Percentiles rank a stretch among this genome's conserved stretches.
phyloP scores from a whole-genome alignment of 2,113 vertebrate species.

The Phylloscopus trochiloides region DNA sequence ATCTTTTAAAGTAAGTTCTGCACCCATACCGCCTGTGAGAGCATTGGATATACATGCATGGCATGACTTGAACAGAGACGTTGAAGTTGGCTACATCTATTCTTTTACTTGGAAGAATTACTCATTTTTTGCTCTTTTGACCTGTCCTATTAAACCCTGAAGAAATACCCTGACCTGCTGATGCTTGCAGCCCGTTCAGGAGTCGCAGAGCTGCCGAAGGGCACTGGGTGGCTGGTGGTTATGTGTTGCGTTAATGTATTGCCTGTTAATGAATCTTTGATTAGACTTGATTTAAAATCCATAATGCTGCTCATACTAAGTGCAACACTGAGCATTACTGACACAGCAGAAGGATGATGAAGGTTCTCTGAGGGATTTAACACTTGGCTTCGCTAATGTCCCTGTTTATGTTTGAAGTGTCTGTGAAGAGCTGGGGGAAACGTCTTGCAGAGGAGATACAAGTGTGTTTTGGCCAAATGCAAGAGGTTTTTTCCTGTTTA shows the following conservation, averaged over 20 bases:
- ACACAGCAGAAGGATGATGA: conserved; percentile 2
- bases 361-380: conserved; percentile 33
- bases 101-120: background rate
- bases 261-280: conserved; percentile 68
- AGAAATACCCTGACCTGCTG: background rate
- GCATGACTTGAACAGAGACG: fast-evolving
- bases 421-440: background rate
- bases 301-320: conserved; percentile 8
- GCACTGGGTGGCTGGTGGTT: background rate
- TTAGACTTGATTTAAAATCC: conserved; percentile 68
- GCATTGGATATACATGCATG: background rate
- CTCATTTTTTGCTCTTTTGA: background rate
- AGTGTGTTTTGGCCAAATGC: background rate
- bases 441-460: background rate
- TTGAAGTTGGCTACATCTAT: background rate
- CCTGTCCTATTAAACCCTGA: background rate
- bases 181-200: background rate
- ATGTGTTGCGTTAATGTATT: conserved; percentile 21
- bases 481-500: conserved; percentile 11
- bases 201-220: background rate
- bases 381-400: background rate
- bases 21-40: background rate
- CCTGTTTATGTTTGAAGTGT: background rate
- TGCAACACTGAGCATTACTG: background rate
- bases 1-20: background rate